These are phyloP conservation scores for Oreochromis tanganicae DNA, from an alignment of 2,113 vertebrate genomes.

Conservation along the genomic window DNA sequence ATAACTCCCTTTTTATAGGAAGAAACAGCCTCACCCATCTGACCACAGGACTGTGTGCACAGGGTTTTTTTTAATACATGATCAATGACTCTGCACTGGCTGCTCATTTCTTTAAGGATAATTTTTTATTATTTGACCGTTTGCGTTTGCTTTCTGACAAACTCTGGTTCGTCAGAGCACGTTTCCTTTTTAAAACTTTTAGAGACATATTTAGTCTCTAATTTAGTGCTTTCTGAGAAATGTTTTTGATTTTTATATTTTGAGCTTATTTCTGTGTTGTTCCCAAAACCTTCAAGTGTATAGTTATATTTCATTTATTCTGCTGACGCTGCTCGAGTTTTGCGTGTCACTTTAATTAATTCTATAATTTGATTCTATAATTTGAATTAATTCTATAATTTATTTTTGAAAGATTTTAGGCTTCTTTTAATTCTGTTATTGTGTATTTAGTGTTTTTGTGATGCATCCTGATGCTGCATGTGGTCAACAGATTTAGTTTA, in stretches of 20 bases:
- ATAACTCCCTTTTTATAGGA: neutral
- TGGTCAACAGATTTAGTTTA: neutral
- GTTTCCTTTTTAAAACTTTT: neutral
- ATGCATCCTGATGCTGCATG: neutral
- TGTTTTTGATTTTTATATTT: neutral
- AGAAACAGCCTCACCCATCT: neutral
- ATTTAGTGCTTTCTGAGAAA: neutral
- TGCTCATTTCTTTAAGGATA: neutral
- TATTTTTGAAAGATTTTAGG: neutral
- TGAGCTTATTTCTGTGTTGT: neutral
- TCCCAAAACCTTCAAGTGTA: neutral
- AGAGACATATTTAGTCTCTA: fast-evolving
- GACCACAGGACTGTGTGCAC: neutral
- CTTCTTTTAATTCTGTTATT: neutral
- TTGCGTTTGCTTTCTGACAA: neutral
- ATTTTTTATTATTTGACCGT: neutral
- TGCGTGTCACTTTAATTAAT: neutral
- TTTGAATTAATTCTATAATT: neutral
- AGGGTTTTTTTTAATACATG: neutral
- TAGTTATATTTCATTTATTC: neutral
- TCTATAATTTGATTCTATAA: neutral
- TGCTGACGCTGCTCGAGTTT: neutral
- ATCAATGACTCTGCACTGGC: neutral
- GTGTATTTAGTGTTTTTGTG: neutral
- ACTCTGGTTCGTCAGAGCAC: neutral